Evolutionary conservation across 2,888 invertebrate species (phyloP).

Genomic region (Andrena bicolor): DNA sequence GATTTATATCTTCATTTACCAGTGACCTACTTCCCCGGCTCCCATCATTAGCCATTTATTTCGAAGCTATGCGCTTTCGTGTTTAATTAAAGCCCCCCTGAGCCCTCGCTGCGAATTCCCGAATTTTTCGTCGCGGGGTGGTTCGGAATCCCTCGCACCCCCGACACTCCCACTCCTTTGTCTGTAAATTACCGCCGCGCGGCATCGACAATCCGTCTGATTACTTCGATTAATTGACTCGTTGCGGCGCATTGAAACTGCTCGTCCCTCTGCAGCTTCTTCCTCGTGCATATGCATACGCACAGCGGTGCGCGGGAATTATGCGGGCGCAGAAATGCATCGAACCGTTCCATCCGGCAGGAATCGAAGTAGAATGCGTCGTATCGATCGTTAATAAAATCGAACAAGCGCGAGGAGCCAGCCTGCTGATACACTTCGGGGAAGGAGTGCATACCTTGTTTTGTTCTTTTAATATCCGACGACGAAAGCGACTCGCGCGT

Average conservation of each 20-base stretch:
- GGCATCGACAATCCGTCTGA: conserved; percentile 52
- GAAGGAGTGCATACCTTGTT: not conserved
- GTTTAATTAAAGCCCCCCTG: conserved; percentile 49
- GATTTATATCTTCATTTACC: conserved; percentile 59
- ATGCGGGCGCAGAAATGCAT: conserved; percentile 36
- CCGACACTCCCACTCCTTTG: not conserved
- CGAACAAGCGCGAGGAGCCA: conserved; percentile 8
- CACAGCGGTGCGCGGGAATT: conserved; percentile 21
- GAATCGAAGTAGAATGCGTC: conserved; percentile 60
- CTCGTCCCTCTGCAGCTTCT: conserved; percentile 7
- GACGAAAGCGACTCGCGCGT: too few species aligned
- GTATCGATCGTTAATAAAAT: conserved; percentile 55
- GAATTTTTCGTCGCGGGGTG: not conserved
- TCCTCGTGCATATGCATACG: conserved; percentile 27
- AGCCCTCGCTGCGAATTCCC: conserved; percentile 24
- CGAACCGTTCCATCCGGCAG: conserved; percentile 38
- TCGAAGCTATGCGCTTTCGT: conserved; percentile 42
- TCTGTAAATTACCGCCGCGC: not conserved
- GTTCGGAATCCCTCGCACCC: not conserved
- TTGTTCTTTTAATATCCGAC: too few species aligned
- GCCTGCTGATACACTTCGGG: not conserved
- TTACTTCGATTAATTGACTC: conserved; percentile 59
- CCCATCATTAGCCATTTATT: conserved; percentile 61
- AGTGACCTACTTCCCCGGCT: conserved; percentile 43
- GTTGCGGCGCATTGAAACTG: conserved; percentile 37